Evolutionary conservation across 2,113 vertebrate genomes (phyloP), one percentile per base, ranked within the genome.

Genomic region (Alexandromys fortis): DNA sequence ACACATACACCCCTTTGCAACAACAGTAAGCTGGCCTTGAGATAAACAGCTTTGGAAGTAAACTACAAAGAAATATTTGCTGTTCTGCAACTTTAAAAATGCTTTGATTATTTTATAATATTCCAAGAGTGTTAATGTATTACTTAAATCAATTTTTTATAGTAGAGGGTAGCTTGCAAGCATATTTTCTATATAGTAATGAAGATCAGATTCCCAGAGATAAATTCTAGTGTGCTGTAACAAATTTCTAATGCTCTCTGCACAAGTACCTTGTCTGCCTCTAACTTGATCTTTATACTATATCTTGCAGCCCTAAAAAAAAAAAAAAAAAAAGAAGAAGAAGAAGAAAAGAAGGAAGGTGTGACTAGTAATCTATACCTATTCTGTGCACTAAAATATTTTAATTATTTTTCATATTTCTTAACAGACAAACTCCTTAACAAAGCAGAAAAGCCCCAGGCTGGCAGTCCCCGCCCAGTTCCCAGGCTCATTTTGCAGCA

Each of bases 1-100:
- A 91, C 47, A 82, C 86, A 91, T 10, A 86, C 96, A 86, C 58
- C 19, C 61, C 24, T 61, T 90, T 24, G 55, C 35, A 87, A 89
- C 6, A 95, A 28, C 6, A 67, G 30, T 76, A 85, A 92, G 78
- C 47, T 88, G 21, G 26, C n/a, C 9, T 49, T 81, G 42, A 24
- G 92, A 88, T 76, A 92, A 38, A 88, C 63, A 26, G 81, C 92
- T 68, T 3, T 68, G 86, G 45, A 96, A 28, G 33, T 68, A 76
- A 88, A 76, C 81, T 85, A 92, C 33, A 95, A 93, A 95, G 35
- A 93, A 91, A 42, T 72, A 83, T 16, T 70, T 73, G 75, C 42
- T 73, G 61, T 35, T 95, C 79, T 96, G n/a, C 16, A 87, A 90
- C 28, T 91, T 93, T 33, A 88, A 58, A 55, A 76, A 70, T 79